phyloP scores from a whole-genome alignment of 2,113 vertebrate genomes.

The Calidris pygmaea region DNA sequence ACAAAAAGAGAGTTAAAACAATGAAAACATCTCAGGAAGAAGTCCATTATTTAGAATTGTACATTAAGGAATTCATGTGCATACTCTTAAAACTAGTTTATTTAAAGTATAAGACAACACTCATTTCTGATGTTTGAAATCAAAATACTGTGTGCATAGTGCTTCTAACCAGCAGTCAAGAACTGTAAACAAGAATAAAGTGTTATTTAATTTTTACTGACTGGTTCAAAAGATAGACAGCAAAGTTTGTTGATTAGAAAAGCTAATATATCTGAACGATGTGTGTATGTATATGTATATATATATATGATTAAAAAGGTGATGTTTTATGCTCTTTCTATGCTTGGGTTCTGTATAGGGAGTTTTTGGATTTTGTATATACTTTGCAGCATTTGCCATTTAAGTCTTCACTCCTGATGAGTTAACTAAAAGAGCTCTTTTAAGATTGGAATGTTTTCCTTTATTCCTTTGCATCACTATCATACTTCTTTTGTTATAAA shows the following conservation, averaged over 20 bases:
- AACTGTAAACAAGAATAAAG: not conserved
- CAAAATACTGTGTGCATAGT: not conserved
- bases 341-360: not conserved
- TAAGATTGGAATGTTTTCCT: not conserved
- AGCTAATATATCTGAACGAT: not conserved
- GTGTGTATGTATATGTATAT: rapidly evolving
- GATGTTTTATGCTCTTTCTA: not conserved
- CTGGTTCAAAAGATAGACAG: not conserved
- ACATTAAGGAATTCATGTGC: not conserved
- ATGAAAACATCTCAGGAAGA: not conserved
- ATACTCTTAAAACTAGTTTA: not conserved
- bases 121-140: not conserved
- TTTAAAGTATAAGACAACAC: not conserved
- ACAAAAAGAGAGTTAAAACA: not conserved
- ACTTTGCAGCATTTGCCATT: not conserved
- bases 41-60: not conserved
- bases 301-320: not conserved
- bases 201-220: not conserved
- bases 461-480: not conserved
- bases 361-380: not conserved
- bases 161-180: not conserved
- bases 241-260: not conserved
- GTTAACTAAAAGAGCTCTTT: not conserved
- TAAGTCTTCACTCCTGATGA: not conserved
- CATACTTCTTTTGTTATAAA: not conserved